A percentile compares a stretch with the other conserved stretches of the same genome.
phyloP scores from a whole-genome alignment of 2,797 vertebrate genomes.

The Euphonia xanthogaster region DNA sequence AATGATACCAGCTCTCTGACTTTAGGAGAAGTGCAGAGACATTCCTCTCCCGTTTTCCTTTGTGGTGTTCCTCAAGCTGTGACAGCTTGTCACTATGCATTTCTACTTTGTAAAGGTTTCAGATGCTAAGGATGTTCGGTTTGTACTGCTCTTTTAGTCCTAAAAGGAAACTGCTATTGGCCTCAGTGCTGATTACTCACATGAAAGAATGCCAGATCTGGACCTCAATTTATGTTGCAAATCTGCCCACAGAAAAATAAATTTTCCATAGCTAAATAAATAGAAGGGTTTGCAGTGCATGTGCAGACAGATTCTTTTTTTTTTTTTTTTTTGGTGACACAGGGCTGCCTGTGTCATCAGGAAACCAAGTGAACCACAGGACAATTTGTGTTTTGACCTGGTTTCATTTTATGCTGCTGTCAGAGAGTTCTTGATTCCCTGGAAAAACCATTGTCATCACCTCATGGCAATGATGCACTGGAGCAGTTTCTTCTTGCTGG shows the following conservation, averaged over 20 bases:
- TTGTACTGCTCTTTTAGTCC: background rate
- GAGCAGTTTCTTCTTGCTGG: background rate
- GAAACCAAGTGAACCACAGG: background rate
- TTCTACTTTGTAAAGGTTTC: background rate
- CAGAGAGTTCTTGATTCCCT: background rate
- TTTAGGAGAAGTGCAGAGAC: background rate
- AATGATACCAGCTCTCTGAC: background rate
- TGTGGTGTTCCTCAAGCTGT: background rate
- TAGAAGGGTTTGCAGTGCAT: background rate
- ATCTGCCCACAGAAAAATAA: background rate
- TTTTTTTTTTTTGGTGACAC: background rate
- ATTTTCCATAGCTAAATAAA: background rate
- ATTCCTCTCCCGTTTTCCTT: background rate
- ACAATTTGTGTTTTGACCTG: background rate
- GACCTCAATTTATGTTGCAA: background rate
- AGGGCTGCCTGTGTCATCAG: background rate
- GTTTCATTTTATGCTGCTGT: background rate
- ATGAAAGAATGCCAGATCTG: background rate
- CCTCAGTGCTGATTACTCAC: background rate
- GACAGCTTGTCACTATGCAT: background rate
- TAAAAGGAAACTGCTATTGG: background rate
- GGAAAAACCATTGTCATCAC: background rate
- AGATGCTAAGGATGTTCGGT: background rate
- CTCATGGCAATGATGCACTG: accelerated
- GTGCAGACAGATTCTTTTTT: background rate